phyloP scores from a whole-genome alignment of 2,113 vertebrate genomes.

The Nettapus auritus region DNA sequence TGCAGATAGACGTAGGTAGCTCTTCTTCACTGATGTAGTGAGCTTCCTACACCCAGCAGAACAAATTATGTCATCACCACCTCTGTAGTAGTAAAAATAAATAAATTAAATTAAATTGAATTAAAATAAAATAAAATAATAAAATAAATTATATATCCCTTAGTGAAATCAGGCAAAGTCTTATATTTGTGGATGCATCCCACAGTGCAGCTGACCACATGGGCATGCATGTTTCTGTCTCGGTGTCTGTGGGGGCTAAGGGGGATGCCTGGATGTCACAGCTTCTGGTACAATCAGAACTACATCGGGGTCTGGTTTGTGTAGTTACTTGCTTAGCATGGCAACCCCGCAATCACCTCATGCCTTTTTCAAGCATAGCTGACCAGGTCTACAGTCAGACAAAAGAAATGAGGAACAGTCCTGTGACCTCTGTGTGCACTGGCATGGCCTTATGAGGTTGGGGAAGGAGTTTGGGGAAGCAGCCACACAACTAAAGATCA shows the following conservation, averaged over 20 bases:
- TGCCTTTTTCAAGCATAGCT: fast-evolving
- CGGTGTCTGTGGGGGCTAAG: fast-evolving
- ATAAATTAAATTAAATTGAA: too few species aligned
- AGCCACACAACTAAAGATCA: not conserved
- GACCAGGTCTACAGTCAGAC: not conserved
- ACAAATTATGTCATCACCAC: not conserved
- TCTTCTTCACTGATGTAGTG: not conserved
- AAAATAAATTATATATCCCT: too few species aligned
- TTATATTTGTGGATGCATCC: fast-evolving
- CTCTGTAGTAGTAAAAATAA: not conserved
- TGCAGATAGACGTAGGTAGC: not conserved
- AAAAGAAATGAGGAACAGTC: fast-evolving
- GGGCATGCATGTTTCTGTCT: fast-evolving
- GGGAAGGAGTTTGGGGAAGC: fast-evolving
- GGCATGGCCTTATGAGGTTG: fast-evolving
- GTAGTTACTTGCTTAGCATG: not conserved
- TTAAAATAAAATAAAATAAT: too few species aligned
- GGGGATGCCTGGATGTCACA: not conserved
- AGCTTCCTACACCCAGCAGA: not conserved
- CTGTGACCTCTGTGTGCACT: not conserved
- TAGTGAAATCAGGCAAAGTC: not conserved
- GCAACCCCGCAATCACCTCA: fast-evolving
- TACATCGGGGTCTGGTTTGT: not conserved
- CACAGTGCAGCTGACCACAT: fast-evolving
- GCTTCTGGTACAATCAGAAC: not conserved